These are phyloP conservation scores for Gryllus longicercus DNA, from an alignment of 2,888 invertebrate species.

Conservation along the genomic window DNA sequence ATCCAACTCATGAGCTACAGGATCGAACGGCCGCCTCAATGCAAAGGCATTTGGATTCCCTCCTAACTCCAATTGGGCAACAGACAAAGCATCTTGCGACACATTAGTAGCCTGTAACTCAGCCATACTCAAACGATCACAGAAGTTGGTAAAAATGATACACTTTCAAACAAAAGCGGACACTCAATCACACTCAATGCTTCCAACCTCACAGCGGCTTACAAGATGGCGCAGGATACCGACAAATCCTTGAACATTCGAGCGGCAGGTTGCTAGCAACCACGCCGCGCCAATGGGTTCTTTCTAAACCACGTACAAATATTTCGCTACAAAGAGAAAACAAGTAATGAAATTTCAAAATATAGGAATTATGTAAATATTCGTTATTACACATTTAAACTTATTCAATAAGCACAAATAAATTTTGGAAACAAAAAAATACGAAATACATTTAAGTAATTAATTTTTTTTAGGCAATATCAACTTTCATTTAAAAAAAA, in stretches of 20 bases:
- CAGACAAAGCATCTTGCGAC: constrained; percentile 76
- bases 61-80: constrained; percentile 89
- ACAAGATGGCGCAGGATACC: constrained; percentile 22
- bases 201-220: constrained; percentile 24
- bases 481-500: too few species aligned
- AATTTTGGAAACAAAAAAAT: too few species aligned
- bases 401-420: too few species aligned
- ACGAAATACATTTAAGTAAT: too few species aligned
- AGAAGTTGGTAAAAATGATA: constrained; percentile 38
- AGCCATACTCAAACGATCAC: constrained; percentile 49
- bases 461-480: too few species aligned
- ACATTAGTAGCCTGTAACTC: constrained; percentile 62
- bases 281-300: neutral
- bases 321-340: neutral
- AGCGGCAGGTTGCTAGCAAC: constrained; percentile 17
- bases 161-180: neutral
- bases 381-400: too few species aligned
- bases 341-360: neutral
- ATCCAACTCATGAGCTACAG: constrained; percentile 85
- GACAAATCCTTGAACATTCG: constrained; percentile 8
- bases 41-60: constrained; percentile 77
- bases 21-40: constrained; percentile 58
- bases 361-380: neutral
- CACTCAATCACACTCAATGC: constrained; percentile 21
- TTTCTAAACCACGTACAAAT: neutral